These are phyloP conservation scores for Dicyrtoma fusca DNA, from an alignment of 2,888 invertebrate genomes.

Conservation along the genomic window DNA sequence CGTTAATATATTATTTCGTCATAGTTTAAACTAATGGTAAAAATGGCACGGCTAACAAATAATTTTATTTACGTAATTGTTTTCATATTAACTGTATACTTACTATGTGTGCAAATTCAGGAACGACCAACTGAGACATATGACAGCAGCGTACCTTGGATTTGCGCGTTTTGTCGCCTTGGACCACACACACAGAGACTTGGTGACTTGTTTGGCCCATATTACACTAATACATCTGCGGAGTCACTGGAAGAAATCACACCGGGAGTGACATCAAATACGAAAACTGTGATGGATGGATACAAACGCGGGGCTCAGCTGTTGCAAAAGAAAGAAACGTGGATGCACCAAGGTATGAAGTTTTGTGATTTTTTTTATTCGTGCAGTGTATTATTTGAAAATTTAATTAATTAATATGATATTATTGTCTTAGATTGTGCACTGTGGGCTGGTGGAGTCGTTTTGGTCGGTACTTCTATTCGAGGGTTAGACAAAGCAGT, in stretches of 20 bases:
- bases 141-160: slow-evolving; percentile 50
- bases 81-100: too few relatives aligned
- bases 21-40: too few relatives aligned
- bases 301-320: slow-evolving; percentile 33
- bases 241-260: slow-evolving; percentile 16
- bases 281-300: slow-evolving; percentile 11
- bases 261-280: slow-evolving; percentile 6
- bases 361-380: slow-evolving; percentile 3
- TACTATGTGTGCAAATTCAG: slow-evolving; percentile 6
- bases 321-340: slow-evolving; percentile 47
- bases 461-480: slow-evolving; percentile 48
- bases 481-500: slow-evolving; percentile 50
- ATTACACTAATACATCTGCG: slow-evolving; percentile 41
- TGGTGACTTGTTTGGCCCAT: slow-evolving; percentile 55
- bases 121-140: slow-evolving; percentile 36
- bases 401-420: neutral
- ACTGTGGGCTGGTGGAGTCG: slow-evolving; percentile 51
- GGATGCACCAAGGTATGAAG: slow-evolving; percentile 54
- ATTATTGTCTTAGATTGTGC: slow-evolving; percentile 50
- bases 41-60: neutral
- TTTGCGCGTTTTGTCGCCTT: slow-evolving; percentile 52
- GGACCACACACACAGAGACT: slow-evolving; percentile 50
- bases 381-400: neutral
- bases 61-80: too few relatives aligned
- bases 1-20: neutral